phyloP scores from a whole-genome alignment of 2,797 vertebrate genomes.

The Vespertilio murinus region DNA sequence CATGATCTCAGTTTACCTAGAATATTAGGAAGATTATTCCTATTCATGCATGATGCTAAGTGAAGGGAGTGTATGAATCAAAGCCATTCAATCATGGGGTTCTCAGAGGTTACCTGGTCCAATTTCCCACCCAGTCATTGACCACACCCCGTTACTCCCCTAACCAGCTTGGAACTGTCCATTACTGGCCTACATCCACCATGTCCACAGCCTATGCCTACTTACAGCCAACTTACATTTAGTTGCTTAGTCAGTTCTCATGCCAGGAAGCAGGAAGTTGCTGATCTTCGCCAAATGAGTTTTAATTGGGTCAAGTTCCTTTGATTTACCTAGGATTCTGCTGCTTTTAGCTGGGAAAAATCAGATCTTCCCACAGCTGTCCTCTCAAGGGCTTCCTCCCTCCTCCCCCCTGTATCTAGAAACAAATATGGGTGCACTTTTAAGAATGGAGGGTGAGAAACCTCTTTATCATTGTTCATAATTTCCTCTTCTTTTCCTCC shows the following conservation, averaged over 20 bases:
- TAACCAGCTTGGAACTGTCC: not conserved
- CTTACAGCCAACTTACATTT: not conserved
- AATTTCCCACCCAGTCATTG: not conserved
- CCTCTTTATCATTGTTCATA: not conserved
- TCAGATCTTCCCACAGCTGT: not conserved
- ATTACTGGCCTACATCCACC: not conserved
- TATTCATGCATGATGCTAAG: not conserved
- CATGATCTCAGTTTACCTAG: not conserved
- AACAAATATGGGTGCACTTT: not conserved
- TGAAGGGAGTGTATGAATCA: not conserved
- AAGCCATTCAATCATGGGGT: not conserved
- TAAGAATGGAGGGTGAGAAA: not conserved
- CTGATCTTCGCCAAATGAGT: not conserved
- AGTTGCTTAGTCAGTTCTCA: not conserved
- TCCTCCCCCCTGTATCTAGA: too few species aligned
- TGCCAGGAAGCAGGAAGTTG: not conserved
- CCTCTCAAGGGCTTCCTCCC: not conserved
- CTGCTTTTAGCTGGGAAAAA: not conserved
- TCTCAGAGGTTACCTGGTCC: not conserved
- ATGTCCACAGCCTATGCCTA: not conserved
- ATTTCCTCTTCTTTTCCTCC: conserved; percentile 54
- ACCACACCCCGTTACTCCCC: not conserved
- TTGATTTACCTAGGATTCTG: not conserved
- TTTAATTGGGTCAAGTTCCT: not conserved
- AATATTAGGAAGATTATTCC: not conserved